Conservation (phyloP, 2,797 vertebrate species). For the Acanthurus leucopareius region DNA sequence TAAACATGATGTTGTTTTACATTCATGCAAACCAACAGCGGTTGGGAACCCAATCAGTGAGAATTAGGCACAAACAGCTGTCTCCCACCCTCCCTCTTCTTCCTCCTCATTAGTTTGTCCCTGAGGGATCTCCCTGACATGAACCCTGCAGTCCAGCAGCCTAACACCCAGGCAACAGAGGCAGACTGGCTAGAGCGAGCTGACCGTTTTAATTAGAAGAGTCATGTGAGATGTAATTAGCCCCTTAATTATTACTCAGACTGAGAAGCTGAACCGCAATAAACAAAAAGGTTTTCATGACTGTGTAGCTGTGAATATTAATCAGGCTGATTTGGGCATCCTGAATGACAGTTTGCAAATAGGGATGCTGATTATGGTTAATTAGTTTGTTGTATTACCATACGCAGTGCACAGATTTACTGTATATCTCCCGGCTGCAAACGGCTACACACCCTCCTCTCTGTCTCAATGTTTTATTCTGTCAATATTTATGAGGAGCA, state of each 20-base stretch:
- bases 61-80: conserved; percentile 77
- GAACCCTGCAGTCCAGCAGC: conserved; percentile 65
- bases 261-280: conserved; percentile 49
- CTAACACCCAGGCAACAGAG: conserved; percentile 63
- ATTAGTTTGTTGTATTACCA: conserved; percentile 18
- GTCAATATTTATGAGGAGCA: conserved; percentile 44
- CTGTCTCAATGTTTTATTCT: conserved; percentile 23
- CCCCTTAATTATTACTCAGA: conserved; percentile 66
- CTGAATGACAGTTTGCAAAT: conserved; percentile 28
- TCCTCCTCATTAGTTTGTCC: conserved; percentile 78
- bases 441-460: neutral
- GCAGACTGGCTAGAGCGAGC: conserved; percentile 58
- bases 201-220: conserved; percentile 77
- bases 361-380: conserved; percentile 22
- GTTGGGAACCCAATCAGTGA: conserved; percentile 51
- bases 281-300: conserved; percentile 56
- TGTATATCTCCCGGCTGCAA: neutral
- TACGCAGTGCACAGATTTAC: neutral
- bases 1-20: conserved; percentile 30
- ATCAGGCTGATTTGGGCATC: conserved; percentile 46
- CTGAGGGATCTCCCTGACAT: conserved; percentile 63
- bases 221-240: conserved; percentile 71
- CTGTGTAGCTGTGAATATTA: conserved; percentile 62
- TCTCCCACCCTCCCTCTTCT: conserved; percentile 56
- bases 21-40: conserved; percentile 21